Evolutionary conservation across 2,888 invertebrate species (phyloP), one percentile per base, ranked within the genome.

Genomic region (Sabatieria punctata): DNA sequence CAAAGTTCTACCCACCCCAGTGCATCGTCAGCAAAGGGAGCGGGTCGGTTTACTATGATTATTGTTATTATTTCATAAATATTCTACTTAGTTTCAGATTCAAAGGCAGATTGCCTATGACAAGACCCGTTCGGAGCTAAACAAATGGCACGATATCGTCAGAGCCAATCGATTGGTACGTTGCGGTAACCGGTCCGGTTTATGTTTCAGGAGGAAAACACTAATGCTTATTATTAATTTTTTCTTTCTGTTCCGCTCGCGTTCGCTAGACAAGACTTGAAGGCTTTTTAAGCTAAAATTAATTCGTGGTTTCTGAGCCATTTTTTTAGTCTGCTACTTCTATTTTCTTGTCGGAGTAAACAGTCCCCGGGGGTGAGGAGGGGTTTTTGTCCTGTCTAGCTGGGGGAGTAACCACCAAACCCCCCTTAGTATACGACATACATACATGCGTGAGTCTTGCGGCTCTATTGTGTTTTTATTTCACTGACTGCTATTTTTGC

Each of bases 51-150:
- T 30, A 30, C 8, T 30, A 8, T 30, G 8, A 11, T 30, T 15
- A 11, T 15, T 30, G 30, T 30, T 8, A 8, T 30, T 11, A 30
- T 30, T 11, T 15, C 15, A 11, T 21, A 6, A 4, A 8, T 41
- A 30, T 24, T 6, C 6, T 24, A 27, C 27, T 11, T 19, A 13
- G 8, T 23, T 41, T 18, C 26, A 46, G 46, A 36, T 46, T 13
- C 43, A 49, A 26, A 42, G 49, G 11, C 15, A 13, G 11, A 21
- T 49, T 2, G 46, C 49, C 4, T 49, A 49, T 22, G 21, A 35
- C 8, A 3, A 19, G 13, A 24, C 26, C 2, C 58, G 57, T 19
- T 19, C 27, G 22, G 26, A 46, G 37, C 21, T 49, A 18, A 18
- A 35, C 8, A 37, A 39, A 23, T 49, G 49, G 49, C 35, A 49